A percentile compares a stretch with the other conserved stretches of the same genome.
Evolutionary conservation across 2,888 invertebrate species (phyloP).

Genomic region (Hyppa rectilinea): DNA sequence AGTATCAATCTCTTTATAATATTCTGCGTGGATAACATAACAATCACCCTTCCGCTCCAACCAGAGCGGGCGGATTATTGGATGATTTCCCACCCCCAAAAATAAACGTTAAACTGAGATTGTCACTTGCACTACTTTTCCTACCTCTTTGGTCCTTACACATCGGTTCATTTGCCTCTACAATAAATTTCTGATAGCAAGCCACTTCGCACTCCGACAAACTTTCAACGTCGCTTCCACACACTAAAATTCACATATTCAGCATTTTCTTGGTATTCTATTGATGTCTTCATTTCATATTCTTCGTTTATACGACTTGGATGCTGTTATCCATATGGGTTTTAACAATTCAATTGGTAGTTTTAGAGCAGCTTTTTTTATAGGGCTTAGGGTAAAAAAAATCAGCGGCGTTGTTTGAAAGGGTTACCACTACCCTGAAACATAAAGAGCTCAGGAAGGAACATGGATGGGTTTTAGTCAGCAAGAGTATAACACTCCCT

Average conservation of each 20-base stretch:
- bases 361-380: conserved; percentile 8
- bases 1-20: too few relatives aligned
- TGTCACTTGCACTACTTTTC: conserved; percentile 23
- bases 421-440: too few relatives aligned
- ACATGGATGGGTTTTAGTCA: too few relatives aligned
- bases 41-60: too few relatives aligned
- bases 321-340: conserved; percentile 20
- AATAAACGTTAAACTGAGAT: conserved; percentile 21
- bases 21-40: too few relatives aligned
- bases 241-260: conserved; percentile 55
- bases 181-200: conserved; percentile 27
- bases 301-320: conserved; percentile 31
- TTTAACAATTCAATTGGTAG: conserved; percentile 34
- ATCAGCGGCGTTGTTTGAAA: too few relatives aligned
- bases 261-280: conserved; percentile 41
- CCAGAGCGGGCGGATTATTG: too few relatives aligned
- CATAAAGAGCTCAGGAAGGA: too few relatives aligned
- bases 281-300: conserved; percentile 54
- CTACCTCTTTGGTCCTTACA: conserved; percentile 11
- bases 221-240: conserved; percentile 35
- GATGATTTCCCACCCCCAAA: too few relatives aligned
- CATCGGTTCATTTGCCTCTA: conserved; percentile 48
- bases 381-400: too few relatives aligned
- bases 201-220: conserved; percentile 1
- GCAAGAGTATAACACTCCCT: too few relatives aligned